Evolutionary conservation across 2,888 invertebrate genomes (phyloP).

Genomic region (Pecten maximus): DNA sequence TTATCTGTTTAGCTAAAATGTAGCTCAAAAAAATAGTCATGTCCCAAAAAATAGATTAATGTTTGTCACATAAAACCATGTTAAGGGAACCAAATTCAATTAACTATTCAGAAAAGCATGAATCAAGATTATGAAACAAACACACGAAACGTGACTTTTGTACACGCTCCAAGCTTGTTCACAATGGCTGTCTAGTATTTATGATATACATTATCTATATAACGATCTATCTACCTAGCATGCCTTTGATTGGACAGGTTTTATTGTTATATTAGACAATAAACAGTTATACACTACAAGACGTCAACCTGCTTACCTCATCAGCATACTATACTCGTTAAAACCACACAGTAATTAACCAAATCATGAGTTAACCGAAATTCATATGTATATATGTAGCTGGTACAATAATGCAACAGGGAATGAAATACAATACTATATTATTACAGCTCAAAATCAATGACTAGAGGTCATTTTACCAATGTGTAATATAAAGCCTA

Average conservation of each 20-base stretch:
- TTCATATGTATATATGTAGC: neutral
- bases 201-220: neutral
- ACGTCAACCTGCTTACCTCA: neutral
- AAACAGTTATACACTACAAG: neutral
- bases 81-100: constrained; percentile 3
- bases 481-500: no score
- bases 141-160: neutral
- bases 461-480: no score
- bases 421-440: neutral
- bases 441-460: no score
- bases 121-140: neutral
- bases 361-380: neutral
- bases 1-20: neutral
- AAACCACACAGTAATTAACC: neutral
- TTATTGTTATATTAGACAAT: constrained; percentile 15
- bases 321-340: neutral
- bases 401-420: neutral
- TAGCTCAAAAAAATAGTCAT: no score
- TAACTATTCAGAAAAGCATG: neutral
- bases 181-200: neutral
- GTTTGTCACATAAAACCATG: neutral
- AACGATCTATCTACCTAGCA: neutral
- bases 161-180: neutral
- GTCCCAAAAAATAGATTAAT: no score
- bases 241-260: constrained; percentile 8